phyloP scores from a whole-genome alignment of 2,888 invertebrate species.

The Eueremaeus valkanovi region DNA sequence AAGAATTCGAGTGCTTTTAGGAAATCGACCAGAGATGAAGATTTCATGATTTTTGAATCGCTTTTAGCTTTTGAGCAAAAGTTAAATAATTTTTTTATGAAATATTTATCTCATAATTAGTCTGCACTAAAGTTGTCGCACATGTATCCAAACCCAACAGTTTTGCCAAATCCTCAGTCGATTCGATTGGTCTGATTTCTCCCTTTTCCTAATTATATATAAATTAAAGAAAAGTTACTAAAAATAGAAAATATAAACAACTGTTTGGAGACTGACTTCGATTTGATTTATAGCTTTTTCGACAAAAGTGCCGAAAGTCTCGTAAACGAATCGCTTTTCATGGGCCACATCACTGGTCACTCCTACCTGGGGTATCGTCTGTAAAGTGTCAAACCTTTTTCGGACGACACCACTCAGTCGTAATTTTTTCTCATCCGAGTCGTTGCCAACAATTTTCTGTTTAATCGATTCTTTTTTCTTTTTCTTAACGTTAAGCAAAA shows the following conservation, averaged over 20 bases:
- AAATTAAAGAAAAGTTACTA: not conserved
- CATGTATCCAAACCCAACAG: conserved; percentile 12
- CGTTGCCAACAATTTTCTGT: not conserved
- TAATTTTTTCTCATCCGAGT: not conserved
- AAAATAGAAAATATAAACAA: not conserved
- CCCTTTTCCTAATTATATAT: not conserved
- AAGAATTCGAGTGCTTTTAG: conserved; percentile 24
- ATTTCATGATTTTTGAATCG: not conserved
- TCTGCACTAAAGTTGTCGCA: not conserved
- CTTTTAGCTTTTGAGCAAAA: not conserved
- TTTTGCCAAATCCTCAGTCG: conserved; percentile 24
- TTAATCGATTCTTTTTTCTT: not conserved
- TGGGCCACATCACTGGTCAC: conserved; percentile 11
- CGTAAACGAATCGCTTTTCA: conserved; percentile 31
- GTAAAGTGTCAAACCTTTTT: not conserved
- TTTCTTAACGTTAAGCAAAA: conserved; percentile 12
- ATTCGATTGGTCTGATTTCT: conserved; percentile 28
- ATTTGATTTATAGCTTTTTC: conserved; percentile 20
- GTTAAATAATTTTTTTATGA: not conserved
- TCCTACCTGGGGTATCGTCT: not conserved
- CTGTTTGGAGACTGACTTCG: conserved; percentile 9
- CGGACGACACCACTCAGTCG: conserved; percentile 31
- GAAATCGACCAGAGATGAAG: conserved; percentile 17
- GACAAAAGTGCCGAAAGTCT: conserved; percentile 30
- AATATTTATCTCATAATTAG: not conserved